Evolutionary conservation across 2,113 vertebrate genomes (phyloP).

Genomic region (Apodemus speciosus): DNA sequence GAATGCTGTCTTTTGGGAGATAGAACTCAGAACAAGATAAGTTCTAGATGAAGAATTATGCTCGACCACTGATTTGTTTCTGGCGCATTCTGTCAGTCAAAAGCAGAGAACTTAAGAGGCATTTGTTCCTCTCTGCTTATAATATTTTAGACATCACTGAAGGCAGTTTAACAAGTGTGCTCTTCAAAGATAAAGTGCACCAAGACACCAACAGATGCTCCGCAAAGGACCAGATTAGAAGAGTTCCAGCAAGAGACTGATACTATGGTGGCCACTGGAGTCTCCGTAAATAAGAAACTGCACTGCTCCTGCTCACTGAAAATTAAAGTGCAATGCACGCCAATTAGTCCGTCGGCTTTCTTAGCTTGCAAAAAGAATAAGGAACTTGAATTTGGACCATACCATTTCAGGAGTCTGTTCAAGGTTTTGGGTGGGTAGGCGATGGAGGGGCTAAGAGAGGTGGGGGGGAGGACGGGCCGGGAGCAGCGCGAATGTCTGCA

Average conservation of each 20-base stretch:
- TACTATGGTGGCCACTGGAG: not conserved
- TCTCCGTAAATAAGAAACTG: not conserved
- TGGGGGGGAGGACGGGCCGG: too few relatives aligned
- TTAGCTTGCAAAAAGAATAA: not conserved
- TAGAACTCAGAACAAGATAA: constrained; percentile 5
- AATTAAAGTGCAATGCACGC: not conserved
- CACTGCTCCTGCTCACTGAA: not conserved
- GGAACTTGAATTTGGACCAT: not conserved
- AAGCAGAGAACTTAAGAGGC: not conserved
- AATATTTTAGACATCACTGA: constrained; percentile 26
- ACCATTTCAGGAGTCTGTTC: not conserved
- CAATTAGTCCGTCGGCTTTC: not conserved
- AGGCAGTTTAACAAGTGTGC: constrained; percentile 18
- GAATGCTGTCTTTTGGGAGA: constrained; percentile 10
- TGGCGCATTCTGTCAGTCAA: not conserved
- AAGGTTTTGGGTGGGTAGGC: not conserved
- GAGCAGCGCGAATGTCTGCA: not conserved
- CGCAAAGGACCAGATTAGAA: not conserved
- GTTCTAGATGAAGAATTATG: not conserved
- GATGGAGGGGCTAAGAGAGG: not conserved
- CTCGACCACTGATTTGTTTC: not conserved
- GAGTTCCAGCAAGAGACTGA: not conserved
- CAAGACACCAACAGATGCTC: not conserved
- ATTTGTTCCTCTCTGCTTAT: not conserved
- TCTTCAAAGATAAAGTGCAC: not conserved